Evolutionary conservation across 1,140 invertebrate genomes (phyloP).

Genomic region (Bombus superbus): DNA sequence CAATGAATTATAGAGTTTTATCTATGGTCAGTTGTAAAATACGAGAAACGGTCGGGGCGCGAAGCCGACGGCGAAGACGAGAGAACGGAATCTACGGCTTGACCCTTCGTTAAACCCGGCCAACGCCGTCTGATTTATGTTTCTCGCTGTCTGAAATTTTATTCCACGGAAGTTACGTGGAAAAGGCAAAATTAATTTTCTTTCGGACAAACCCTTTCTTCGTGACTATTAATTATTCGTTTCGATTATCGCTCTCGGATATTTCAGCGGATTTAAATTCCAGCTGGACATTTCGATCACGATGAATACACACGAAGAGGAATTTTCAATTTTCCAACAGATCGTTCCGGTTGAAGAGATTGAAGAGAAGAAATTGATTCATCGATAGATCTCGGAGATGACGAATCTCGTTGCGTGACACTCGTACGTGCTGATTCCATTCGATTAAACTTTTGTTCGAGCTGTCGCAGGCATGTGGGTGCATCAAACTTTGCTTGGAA

Average conservation of each 20-base stretch:
- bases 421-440: too few relatives aligned
- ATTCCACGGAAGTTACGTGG: not conserved
- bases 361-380: not conserved
- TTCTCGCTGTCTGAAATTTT: conserved; percentile 26
- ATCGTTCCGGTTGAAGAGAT: not conserved
- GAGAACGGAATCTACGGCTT: conserved; percentile 11
- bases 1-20: conserved; percentile 36
- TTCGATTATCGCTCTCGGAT: not conserved
- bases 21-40: conserved; percentile 16
- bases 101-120: conserved; percentile 30
- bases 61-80: conserved; percentile 23
- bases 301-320: not conserved
- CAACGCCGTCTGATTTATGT: conserved; percentile 28
- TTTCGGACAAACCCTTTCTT: not conserved
- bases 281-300: not conserved
- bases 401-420: not conserved
- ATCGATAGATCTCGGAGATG: not conserved
- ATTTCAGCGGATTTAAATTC: not conserved
- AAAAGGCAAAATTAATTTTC: not conserved
- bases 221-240: conserved; percentile 8
- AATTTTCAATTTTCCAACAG: not conserved
- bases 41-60: not conserved
- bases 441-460: not conserved
- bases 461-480: not conserved
- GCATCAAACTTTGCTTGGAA: not conserved